Evolutionary conservation across 2,797 vertebrate genomes (phyloP), one percentile per base, ranked within the genome.

Genomic region (Spheniscus humboldti): DNA sequence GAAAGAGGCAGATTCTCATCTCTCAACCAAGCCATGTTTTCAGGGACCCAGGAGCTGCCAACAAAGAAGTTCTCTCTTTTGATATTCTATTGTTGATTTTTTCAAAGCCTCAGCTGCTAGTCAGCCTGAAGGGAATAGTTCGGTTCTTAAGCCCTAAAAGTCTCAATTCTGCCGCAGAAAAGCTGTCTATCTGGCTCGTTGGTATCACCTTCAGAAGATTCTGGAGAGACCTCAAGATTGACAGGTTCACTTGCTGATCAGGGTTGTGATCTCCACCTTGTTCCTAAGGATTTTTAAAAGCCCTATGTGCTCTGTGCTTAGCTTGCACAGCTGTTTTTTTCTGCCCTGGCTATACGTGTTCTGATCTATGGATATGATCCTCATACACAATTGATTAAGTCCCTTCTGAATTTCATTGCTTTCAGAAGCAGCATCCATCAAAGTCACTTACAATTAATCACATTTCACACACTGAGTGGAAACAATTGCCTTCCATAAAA

Each of bases 71-170:
- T 86, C 25, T 80, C 71, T 66, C 88, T 93, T 95, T 95, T 96
- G 94, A 95, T 92, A 91, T 90, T 95, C 80, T 53, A 63, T 75
- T 95, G 91, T 82, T 95, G 93, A 59, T 92, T 90, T 95, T 93
- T 94, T 95, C 90, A 96, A 96, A 95, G 94, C 59, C 59, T 92
- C 39, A 56, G 1, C 48, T 95, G 35, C 45, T 94, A 47, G 82
- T 59, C 8, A 2, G 68, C 59, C 94, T 94, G 73, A 79, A 94
- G 90, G 91, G 88, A 96, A 86, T 88, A 94, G 25, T 90, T 96
- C 62, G 53, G 69, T 86, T 95, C 85, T 91, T 94, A 94, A 96
- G 57, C 66, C 50, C 28, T 78, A 33, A 60, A 91, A 81, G 55
- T 94, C 87, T 95, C 68, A 68, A 47, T 88, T 91, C 91, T 88